A percentile compares a stretch with the other conserved stretches of the same genome.
Evolutionary conservation across 2,113 vertebrate species (phyloP).

Genomic region (Danionella cerebrum): DNA sequence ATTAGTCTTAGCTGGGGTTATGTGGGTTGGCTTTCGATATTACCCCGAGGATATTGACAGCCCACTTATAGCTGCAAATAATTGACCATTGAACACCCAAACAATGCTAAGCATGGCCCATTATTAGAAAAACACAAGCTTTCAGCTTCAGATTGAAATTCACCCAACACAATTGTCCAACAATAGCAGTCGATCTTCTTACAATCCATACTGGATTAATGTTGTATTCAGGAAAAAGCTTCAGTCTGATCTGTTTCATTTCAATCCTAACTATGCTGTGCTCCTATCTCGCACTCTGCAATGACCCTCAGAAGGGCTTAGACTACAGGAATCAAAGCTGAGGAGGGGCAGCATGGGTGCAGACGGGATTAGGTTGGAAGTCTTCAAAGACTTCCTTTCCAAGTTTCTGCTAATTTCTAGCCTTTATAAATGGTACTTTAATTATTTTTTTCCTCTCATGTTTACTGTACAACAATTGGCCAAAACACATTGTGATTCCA

Average conservation of each 20-base stretch:
- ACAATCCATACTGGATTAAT: constrained; percentile 25
- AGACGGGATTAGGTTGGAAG: constrained; percentile 57
- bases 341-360: constrained; percentile 43
- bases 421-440: neutral
- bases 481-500: too few species aligned
- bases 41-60: constrained; percentile 3
- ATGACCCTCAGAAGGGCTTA: constrained; percentile 52
- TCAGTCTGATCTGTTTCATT: constrained; percentile 18
- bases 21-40: constrained; percentile 4
- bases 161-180: constrained; percentile 3
- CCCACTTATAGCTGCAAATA: neutral
- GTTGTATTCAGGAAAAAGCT: constrained; percentile 12
- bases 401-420: constrained; percentile 44
- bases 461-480: neutral
- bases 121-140: constrained; percentile 1
- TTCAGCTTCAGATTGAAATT: constrained; percentile 1
- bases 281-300: constrained; percentile 29
- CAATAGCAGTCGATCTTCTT: constrained; percentile 11
- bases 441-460: constrained; percentile 5
- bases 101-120: neutral
- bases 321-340: constrained; percentile 51
- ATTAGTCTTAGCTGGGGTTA: constrained; percentile 5
- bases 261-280: neutral
- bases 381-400: constrained; percentile 58
- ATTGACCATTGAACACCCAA: constrained; percentile 1